These are phyloP conservation scores for Cynaeus angustus DNA, from an alignment of 2,888 invertebrate genomes.

Conservation along the genomic window DNA sequence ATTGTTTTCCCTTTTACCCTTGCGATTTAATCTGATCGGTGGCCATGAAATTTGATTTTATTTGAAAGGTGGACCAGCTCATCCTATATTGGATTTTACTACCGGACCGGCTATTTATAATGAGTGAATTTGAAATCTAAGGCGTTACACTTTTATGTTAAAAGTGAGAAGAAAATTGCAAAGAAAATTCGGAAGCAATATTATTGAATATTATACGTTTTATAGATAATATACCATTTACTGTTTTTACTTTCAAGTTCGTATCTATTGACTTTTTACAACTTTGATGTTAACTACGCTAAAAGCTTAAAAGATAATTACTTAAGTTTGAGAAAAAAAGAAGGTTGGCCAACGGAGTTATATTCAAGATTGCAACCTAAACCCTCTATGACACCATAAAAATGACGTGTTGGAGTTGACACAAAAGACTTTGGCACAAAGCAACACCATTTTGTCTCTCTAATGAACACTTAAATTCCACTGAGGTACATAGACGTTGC, in stretches of 20 bases:
- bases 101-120: constrained; percentile 30
- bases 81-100: constrained; percentile 59
- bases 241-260: too few species aligned
- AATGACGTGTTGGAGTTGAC: background rate
- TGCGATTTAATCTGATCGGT: constrained; percentile 62
- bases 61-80: constrained; percentile 59
- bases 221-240: too few species aligned
- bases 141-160: background rate
- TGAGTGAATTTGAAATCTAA: constrained; percentile 17
- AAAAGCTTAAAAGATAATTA: too few species aligned
- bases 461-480: constrained; percentile 47
- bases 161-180: background rate
- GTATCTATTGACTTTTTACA: too few species aligned
- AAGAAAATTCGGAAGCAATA: background rate
- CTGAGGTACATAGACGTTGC: constrained; percentile 30
- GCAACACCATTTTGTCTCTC: constrained; percentile 32
- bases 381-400: too few species aligned
- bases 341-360: too few species aligned
- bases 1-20: constrained; percentile 53
- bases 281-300: too few species aligned
- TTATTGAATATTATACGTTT: too few species aligned
- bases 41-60: constrained; percentile 63
- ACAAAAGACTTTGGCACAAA: constrained; percentile 33
- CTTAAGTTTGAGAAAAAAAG: too few species aligned
- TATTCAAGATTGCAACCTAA: too few species aligned